Base-by-base conservation (phyloP, 2,113 vertebrate genomes). In the Scatophagus argus region DNA sequence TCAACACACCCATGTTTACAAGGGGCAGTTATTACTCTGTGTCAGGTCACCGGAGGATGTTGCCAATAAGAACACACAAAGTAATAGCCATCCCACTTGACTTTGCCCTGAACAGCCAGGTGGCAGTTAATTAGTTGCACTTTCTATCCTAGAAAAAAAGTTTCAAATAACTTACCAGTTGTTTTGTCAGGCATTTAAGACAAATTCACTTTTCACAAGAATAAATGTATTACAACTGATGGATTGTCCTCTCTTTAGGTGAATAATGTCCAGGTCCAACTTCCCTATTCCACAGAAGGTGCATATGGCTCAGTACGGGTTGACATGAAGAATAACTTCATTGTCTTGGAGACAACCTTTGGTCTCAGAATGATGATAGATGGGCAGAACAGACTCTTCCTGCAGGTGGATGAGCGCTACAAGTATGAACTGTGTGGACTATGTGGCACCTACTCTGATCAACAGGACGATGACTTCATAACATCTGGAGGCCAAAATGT, bases 401-500 rank as follows among this genome's bases (percentile, higher is more conserved):
- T 96, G 29, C 92, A 92, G 58, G 91, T 95, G 36, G 94, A 95
- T 52, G 95, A 96, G 52, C 84, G 84, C 32, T 92, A 94, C 90
- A 85, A 80, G 69, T 94, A 91, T 27, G 82, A 88, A 46, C 66
- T 95, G 49, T 95, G 94, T 8, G 95, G 95, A 29, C 78, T 96
- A 23, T 95, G 95, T 43, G 95, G 95, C 23, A 95, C 93, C 29
- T 95, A 93, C 79, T 95, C 94, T 17, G 87, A 74, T 44, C 73
- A 82, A 58, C 94, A 93, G 61, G 86, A 79, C 0, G 95, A 95
- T 69, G 95, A 96, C 72, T 94, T 95, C 12, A 3, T 91, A 41
- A 90, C 68, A 31, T 92, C 94, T 4, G 92, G 81, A 14, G 94
- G 94, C 7, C 84, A 72, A 68, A 76, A 86, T 21, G 84, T 86